Base-by-base conservation (phyloP, 2,797 vertebrate species). In the Ispidina lecontei region DNA sequence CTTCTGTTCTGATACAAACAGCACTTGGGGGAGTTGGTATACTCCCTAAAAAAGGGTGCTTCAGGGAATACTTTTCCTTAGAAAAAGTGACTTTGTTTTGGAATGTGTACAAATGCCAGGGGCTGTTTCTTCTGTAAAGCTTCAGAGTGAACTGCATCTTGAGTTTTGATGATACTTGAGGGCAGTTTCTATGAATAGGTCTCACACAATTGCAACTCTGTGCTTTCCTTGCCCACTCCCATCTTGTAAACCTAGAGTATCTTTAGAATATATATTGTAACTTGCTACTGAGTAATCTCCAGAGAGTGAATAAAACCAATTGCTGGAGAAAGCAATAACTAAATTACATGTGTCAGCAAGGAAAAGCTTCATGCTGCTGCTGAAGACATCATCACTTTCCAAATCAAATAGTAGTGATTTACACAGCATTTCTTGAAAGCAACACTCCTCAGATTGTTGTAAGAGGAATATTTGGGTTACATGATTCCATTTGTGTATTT, bases 21-120 rank as follows among this genome's bases (percentile, higher is more conserved):
- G 37, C n/a, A 29, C 33, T 78, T 43, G n/a, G 82, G 80, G 56
- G 78, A 90, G 73, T 54, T 54, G 60, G 44, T 90, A 6, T 56
- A 51, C 29, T 93, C 89, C 64, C 71, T 84, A n/a, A 76, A 90
- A 28, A 9, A 20, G 31, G 14, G 35, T 90, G 73, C 85, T 52
- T 63, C 14, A 14, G 87, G 80, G 70, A 81, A 73, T 9, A 10
- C 33, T 81, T 92, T 84, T 58, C 84, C 72, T 68, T 43, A 73
- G 81, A 91, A 81, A 90, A 90, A 70, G n/a, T 79, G 64, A 39
- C 64, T 83, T 63, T 82, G 47, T 8, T 86, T 86, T 70, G 71
- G 84, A 94, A 84, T 56, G 41, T 43, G 37, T 67, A 28, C 49
- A 64, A 43, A 39, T 79, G 44, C 47, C 56, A 51, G 47, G 21